Evolutionary conservation across 2,113 vertebrate species (phyloP).

Genomic region (Saccopteryx leptura): DNA sequence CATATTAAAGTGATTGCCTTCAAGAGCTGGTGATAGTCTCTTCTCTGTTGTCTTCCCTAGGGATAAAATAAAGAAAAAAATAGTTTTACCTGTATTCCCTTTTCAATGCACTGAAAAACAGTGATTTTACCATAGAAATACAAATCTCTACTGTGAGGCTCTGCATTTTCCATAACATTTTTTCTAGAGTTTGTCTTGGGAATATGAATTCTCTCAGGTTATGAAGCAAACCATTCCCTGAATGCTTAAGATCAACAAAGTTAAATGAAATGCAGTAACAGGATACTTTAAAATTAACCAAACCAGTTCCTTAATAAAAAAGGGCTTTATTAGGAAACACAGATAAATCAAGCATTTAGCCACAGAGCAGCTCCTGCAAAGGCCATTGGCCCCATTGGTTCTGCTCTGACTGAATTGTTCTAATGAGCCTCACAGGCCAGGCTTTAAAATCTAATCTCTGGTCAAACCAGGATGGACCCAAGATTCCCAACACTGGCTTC

Average conservation of each 20-base stretch:
- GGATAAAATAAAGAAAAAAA: constrained; percentile 43
- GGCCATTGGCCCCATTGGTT: not conserved
- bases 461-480: rapidly evolving
- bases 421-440: not conserved
- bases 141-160: not conserved
- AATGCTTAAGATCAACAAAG: constrained; percentile 42
- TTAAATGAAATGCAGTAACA: constrained; percentile 34
- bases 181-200: constrained; percentile 2
- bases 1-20: not conserved
- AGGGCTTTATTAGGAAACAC: constrained; percentile 31
- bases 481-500: not conserved
- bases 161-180: not conserved
- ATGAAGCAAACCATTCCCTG: constrained; percentile 39
- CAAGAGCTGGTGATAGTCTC: not conserved
- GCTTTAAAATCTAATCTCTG: not conserved
- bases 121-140: not conserved
- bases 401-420: not conserved
- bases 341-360: constrained; percentile 55
- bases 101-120: not conserved
- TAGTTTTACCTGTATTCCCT: not conserved
- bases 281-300: constrained; percentile 60
- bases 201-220: constrained; percentile 7
- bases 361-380: not conserved
- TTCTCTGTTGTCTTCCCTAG: not conserved
- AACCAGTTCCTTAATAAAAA: constrained; percentile 53